Base-by-base conservation (phyloP, 2,113 vertebrate genomes). In the Meles meles region DNA sequence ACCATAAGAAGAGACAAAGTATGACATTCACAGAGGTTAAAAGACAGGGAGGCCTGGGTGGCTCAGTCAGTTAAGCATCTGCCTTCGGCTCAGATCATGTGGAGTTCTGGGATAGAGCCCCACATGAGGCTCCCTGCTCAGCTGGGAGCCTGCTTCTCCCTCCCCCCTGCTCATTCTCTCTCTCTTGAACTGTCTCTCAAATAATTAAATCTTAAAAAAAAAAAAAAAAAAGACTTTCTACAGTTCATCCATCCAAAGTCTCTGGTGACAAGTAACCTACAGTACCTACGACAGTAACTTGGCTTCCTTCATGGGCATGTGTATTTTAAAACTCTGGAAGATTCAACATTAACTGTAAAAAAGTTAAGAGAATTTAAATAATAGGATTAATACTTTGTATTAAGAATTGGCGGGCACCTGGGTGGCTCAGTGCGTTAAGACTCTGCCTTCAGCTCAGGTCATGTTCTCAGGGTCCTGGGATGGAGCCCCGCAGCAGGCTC, bases 331-430 rank as follows among this genome's bases (percentile, higher is more conserved):
- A 67, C 72, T 80, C 37, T 20, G 44, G 44, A 57, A 42, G 27
- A 81, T 74, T 86, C 71, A 89, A 29, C 80, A 82, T 34, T 85
- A 90, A 49, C 31, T 86, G 15, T 81, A 44, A 92, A 88, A 82
- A 92, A 71, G 9, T 37, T 76, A 83, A 93, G 65, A 67, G 47
- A 59, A 52, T 74, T 13, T 47, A 42, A 76, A 39, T 93, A 5
- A 76, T 59, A 74, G 17, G 42, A 76, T 55, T 76, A 82, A 44
- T 42, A 29, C 11, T 72, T 93, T 65, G 27, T 83, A 31, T 84
- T 90, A 93, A 84, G 59, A 37, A 44, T 89, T 65, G 63, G 63
- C 63, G 7, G 20, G 55, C 17, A 1, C 52, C 52, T 18, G 17
- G 52, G 52, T 55, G 52, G 52, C 52, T 55, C 52, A 55, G 52